phyloP scores from a whole-genome alignment of 2,797 vertebrate genomes.

The Crocidura indochinensis region DNA sequence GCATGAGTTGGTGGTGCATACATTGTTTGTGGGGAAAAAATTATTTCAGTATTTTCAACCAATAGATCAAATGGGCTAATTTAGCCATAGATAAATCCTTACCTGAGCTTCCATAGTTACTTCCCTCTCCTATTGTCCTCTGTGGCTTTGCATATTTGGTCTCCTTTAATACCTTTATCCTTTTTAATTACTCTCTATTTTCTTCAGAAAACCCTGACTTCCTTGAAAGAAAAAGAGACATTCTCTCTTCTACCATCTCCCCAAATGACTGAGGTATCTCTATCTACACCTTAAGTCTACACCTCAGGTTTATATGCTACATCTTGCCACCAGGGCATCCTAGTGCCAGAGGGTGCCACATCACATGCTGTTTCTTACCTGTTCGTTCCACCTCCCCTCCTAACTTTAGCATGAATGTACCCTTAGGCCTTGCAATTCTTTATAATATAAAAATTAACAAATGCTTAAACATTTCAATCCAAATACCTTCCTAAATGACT shows the following conservation, averaged over 20 bases:
- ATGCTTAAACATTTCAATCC: not conserved
- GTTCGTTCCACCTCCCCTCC: not conserved
- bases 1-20: not conserved
- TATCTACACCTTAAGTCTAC: not conserved
- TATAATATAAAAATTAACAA: constrained; percentile 29
- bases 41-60: not conserved
- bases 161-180: not conserved
- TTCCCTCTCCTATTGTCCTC: not conserved
- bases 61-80: constrained; percentile 7
- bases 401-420: not conserved
- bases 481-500: constrained; percentile 17
- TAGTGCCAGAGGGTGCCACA: not conserved
- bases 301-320: not conserved
- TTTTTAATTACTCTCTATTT: constrained; percentile 51
- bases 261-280: not conserved
- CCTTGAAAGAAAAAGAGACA: constrained; percentile 35
- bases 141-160: not conserved
- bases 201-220: constrained; percentile 44
- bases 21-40: constrained; percentile 33
- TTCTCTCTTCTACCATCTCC: not conserved
- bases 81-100: not conserved
- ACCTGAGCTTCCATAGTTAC: not conserved
- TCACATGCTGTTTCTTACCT: not conserved
- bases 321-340: not conserved
- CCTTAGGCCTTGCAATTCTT: constrained; percentile 20